phyloP scores from a whole-genome alignment of 2,888 invertebrate species.

The Notodonta ziczac region DNA sequence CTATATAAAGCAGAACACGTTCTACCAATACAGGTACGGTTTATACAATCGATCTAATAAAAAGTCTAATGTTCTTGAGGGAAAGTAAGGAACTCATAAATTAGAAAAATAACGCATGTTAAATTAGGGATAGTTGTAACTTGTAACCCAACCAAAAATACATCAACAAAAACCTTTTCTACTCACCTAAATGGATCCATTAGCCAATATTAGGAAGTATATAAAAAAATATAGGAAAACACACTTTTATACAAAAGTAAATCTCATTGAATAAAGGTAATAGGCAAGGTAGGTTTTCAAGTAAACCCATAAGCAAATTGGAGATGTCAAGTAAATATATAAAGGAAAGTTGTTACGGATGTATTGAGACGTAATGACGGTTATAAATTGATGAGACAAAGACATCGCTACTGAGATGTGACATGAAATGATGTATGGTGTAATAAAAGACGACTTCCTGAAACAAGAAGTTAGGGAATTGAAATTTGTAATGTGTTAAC shows the following conservation, averaged over 20 bases:
- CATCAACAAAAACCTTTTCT: too few species aligned
- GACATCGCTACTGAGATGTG: neutral
- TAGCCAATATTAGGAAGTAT: too few species aligned
- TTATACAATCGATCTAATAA: neutral
- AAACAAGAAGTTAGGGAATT: neutral
- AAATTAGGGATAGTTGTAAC: too few species aligned
- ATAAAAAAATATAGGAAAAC: too few species aligned
- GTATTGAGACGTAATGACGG: neutral
- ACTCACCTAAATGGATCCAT: too few species aligned
- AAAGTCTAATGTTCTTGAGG: too few species aligned
- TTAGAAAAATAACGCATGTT: too few species aligned
- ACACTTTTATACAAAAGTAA: too few species aligned
- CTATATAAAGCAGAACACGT: neutral
- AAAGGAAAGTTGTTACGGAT: neutral
- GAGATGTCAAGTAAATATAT: neutral
- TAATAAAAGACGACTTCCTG: neutral
- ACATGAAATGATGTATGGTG: neutral
- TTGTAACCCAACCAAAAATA: too few species aligned
- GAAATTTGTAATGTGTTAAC: neutral
- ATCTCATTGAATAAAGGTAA: too few species aligned
- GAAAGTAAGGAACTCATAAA: too few species aligned
- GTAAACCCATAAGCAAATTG: neutral
- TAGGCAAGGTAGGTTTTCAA: neutral
- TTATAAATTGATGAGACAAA: neutral
- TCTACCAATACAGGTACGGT: too few species aligned